Base-by-base conservation (phyloP, 2,888 invertebrate species). In the Epinotia nisella region DNA sequence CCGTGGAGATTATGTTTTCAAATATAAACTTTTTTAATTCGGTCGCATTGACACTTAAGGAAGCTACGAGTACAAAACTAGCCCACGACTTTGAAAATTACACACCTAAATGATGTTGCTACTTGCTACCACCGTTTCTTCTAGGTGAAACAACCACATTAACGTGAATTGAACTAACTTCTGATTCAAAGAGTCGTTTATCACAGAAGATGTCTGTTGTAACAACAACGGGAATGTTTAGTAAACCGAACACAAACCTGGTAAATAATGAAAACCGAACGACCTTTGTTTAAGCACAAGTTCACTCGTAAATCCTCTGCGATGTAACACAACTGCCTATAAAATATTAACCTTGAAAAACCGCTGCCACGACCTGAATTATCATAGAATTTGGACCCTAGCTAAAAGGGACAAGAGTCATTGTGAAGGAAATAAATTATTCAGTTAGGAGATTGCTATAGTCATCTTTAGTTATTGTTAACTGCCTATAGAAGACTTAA, bases 261-360 rank as follows among this genome's bases (percentile, higher is more conserved):
- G 61, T 67, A 62, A 69, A 73, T 73, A 73, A 73, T 73, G 73
- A 73, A 73, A 73, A 69, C 69, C 68, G 62, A 73, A 73, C 73
- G 62, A 73, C 68, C 73, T 69, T 69, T 73, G 73, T 73, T 73
- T 73, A 72, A 73, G 68, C 64, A 61, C 62, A 59, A 73, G 73
- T 73, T 64, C 39, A 41, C 49, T 73, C 73, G 64, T 73, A 73
- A 73, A 69, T 73, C 58, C 39, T 73, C 68, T 1, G 11, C 58
- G 24, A 64, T 64, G 73, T 73, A 73, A 73, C 67, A 51, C 58
- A 62, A 73, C 68, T 51, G 51, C 68, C 71, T 60, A 53, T 60
- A 41, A 55, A 53, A 55, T 13, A 53, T 61, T 51, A 61, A 35
- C n/a, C 39, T 62, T 13, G 49, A 62, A 10, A 61, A 10, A 62